A percentile compares a stretch with the other conserved stretches of the same genome.
Conservation (phyloP, 2,797 vertebrate species). For the Linurgus olivaceus region DNA sequence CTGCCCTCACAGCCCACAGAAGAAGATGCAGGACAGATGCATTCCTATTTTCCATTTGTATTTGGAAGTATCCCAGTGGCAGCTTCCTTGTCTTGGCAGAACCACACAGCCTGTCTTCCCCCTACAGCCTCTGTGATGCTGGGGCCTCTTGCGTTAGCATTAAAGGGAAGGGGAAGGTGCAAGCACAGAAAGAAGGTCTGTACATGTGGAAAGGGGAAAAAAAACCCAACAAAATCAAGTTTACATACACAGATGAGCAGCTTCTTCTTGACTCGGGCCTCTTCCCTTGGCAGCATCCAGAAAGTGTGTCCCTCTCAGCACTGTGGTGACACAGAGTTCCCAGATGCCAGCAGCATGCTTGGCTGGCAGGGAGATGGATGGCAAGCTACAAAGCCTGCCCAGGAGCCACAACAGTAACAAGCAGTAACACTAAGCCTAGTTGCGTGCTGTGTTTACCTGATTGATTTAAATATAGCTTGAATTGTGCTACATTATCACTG, state of each 20-base stretch:
- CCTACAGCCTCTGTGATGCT: background rate
- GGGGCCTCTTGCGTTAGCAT: background rate
- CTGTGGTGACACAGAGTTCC: background rate
- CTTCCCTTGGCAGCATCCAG: background rate
- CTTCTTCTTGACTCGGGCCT: background rate
- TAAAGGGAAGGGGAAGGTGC: background rate
- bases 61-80: too few species aligned
- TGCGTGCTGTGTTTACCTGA: background rate
- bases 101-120: fast-evolving
- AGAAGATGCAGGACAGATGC: background rate
- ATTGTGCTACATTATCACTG: background rate
- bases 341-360: background rate
- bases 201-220: too few species aligned
- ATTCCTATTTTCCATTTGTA: background rate
- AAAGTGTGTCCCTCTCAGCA: background rate
- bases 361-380: background rate
- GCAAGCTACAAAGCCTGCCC: background rate
- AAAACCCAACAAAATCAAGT: background rate
- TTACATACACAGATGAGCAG: fast-evolving
- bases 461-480: background rate
- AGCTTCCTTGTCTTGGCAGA: fast-evolving
- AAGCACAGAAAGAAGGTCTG: fast-evolving
- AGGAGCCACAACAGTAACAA: background rate
- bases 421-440: background rate
- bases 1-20: background rate